Evolutionary conservation across 2,797 vertebrate genomes (phyloP).

Genomic region (Crax fasciolata): DNA sequence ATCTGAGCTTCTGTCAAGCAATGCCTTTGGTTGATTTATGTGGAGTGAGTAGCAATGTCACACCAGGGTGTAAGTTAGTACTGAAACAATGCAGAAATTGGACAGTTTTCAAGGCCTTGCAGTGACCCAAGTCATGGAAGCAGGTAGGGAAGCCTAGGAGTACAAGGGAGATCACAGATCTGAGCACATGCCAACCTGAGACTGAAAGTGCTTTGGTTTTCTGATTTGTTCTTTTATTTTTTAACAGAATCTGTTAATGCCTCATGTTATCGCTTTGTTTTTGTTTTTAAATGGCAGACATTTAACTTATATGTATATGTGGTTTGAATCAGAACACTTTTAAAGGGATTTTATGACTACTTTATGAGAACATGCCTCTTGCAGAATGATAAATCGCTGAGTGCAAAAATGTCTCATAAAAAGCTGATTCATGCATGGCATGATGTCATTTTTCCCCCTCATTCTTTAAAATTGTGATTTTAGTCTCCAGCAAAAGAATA

Average conservation of each 20-base stretch:
- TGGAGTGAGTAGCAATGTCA: background rate
- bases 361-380: background rate
- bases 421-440: background rate
- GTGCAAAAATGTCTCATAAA: background rate
- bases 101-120: background rate
- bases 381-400: background rate
- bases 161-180: background rate
- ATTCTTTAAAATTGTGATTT: background rate
- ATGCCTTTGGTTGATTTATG: slow-evolving; percentile 43
- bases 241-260: background rate
- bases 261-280: background rate
- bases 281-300: background rate
- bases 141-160: background rate
- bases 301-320: background rate
- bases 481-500: background rate
- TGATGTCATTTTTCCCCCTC: background rate
- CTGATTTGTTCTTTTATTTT: background rate
- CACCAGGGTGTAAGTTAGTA: background rate
- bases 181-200: background rate
- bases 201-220: background rate
- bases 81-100: background rate
- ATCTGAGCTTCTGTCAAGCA: slow-evolving; percentile 10
- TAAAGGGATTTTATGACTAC: background rate
- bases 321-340: background rate
- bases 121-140: background rate